A percentile compares a stretch with the other conserved stretches of the same genome.
phyloP scores from a whole-genome alignment of 2,797 vertebrate species.

The Chlorospingus flavigularis region DNA sequence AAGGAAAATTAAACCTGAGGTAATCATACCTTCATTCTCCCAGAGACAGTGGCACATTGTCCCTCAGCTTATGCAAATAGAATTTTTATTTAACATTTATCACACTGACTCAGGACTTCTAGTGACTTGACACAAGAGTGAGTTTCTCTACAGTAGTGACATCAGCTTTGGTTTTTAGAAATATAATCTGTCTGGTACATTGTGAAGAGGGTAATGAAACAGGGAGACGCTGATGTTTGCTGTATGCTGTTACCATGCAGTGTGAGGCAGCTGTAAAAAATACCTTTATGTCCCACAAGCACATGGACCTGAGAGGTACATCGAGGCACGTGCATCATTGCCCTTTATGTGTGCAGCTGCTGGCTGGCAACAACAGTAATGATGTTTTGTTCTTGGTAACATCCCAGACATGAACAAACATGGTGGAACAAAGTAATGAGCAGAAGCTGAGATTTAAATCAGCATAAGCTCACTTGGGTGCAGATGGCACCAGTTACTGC shows the following conservation, averaged over 20 bases:
- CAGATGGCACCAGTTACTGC: neutral
- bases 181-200: neutral
- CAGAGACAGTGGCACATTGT: neutral
- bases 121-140: neutral
- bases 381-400: slow-evolving; percentile 39
- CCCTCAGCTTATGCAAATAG: neutral
- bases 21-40: neutral
- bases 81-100: slow-evolving; percentile 9
- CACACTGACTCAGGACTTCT: neutral
- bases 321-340: neutral
- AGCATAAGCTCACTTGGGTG: neutral
- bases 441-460: neutral
- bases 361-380: neutral
- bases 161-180: slow-evolving; percentile 15
- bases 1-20: neutral
- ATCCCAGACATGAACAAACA: slow-evolving; percentile 22
- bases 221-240: neutral
- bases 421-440: neutral
- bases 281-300: neutral
- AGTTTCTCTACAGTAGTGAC: neutral
- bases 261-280: neutral
- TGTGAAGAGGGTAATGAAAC: neutral
- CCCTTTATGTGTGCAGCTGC: slow-evolving; percentile 26
- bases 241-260: neutral
- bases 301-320: neutral